These are phyloP conservation scores for Aspidiotus destructor DNA, from an alignment of 2,888 invertebrate genomes.

Conservation along the genomic window DNA sequence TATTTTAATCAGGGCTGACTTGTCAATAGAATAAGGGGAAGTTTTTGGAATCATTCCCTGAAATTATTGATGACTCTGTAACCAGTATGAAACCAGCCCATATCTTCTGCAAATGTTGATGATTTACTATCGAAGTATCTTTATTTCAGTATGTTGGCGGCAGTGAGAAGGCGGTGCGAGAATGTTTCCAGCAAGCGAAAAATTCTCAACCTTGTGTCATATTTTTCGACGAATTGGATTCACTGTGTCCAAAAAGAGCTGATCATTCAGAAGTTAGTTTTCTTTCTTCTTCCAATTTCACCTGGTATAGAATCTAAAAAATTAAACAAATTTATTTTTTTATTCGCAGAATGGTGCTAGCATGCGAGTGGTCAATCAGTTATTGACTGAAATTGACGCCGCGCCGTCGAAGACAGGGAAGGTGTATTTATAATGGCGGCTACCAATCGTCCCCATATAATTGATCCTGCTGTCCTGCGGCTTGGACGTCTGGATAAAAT, in stretches of 20 bases:
- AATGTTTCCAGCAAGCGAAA: conserved; percentile 85
- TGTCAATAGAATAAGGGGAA: too few species aligned
- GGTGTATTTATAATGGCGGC: conserved; percentile 94
- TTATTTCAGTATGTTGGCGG: conserved; percentile 86
- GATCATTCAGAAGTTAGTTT: conserved; percentile 52
- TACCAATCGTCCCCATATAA: conserved; percentile 91
- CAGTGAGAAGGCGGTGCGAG: conserved; percentile 92
- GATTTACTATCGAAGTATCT: conserved; percentile 14
- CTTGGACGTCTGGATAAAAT: conserved; percentile 85
- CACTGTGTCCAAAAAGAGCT: conserved; percentile 81
- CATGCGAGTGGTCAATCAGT: conserved; percentile 81
- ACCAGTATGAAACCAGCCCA: neutral
- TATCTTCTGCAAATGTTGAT: conserved; percentile 1
- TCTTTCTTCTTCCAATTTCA: neutral
- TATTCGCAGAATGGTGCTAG: conserved; percentile 23
- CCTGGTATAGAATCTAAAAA: neutral
- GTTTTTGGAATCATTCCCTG: too few species aligned
- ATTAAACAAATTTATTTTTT: neutral
- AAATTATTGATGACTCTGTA: neutral
- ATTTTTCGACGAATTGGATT: conserved; percentile 97
- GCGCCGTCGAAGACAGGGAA: conserved; percentile 73
- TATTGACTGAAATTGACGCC: conserved; percentile 99
- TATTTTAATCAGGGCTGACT: too few species aligned
- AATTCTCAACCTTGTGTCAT: conserved; percentile 96
- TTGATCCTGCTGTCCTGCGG: conserved; percentile 85